Conservation (phyloP, 2,797 vertebrate species). For the Echiichthys vipera region DNA sequence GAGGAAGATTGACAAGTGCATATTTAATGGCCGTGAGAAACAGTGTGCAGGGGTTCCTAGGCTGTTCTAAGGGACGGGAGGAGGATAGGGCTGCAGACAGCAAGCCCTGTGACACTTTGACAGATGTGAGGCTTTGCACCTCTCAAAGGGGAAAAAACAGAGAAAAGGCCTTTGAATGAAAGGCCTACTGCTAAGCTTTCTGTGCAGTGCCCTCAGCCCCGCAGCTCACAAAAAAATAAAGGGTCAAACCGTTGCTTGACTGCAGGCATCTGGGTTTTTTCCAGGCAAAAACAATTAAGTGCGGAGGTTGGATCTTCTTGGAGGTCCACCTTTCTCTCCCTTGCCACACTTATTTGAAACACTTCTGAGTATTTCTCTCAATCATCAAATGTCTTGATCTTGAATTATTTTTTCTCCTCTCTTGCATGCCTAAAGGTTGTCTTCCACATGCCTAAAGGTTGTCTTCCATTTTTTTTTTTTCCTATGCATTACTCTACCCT, state of each 20-base stretch:
- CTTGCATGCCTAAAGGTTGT: background rate
- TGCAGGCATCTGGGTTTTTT: conserved; percentile 70
- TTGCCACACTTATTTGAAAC: conserved; percentile 19
- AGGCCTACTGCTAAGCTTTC: conserved; percentile 64
- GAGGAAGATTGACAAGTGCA: conserved; percentile 68
- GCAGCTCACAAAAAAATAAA: conserved; percentile 60
- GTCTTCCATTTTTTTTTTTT: background rate
- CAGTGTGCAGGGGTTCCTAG: conserved; percentile 45
- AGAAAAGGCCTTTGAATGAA: conserved; percentile 67
- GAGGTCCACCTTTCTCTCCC: conserved; percentile 47
- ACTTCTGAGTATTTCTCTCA: conserved; percentile 4
- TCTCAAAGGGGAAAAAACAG: conserved; percentile 47
- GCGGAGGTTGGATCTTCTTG: conserved; percentile 57
- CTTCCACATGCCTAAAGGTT: too few species aligned
- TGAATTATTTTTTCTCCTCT: background rate
- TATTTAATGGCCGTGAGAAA: conserved; percentile 80
- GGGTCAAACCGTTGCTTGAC: conserved; percentile 75
- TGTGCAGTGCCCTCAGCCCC: conserved; percentile 60
- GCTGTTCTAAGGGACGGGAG: conserved; percentile 44
- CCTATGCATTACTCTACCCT: conserved; percentile 19
- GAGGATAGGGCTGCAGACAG: conserved; percentile 45
- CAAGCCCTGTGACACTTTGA: conserved; percentile 78
- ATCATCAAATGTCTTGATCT: conserved; percentile 6
- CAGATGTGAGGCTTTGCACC: conserved; percentile 78
- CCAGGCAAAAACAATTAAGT: conserved; percentile 71